Evolutionary conservation across 1,140 invertebrate genomes (phyloP), one percentile per base, ranked within the genome.

Genomic region (Elymnias hypermnestra): DNA sequence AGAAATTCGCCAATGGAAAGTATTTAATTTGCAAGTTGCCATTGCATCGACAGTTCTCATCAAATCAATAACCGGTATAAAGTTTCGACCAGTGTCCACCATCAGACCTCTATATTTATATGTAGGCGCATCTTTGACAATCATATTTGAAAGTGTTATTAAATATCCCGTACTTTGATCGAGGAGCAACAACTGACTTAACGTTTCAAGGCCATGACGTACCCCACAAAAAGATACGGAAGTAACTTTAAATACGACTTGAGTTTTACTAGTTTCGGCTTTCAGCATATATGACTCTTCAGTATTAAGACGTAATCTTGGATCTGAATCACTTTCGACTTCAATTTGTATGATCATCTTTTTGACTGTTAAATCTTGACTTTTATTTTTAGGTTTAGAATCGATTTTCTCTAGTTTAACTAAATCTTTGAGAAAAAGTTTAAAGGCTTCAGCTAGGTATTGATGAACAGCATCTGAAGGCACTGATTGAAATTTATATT

Each of bases 1-100:
- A 0, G 93, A 92, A 0, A 94, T 89, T 58, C 95, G 93, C 93
- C 93, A 95, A 72, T 95, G 94, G 26, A 96, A 90, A 2, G 93
- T 91, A 79, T 96, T 96, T 14, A 96, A 81, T 83, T 96, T 95
- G 29, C 89, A 89, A 31, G 90, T 87, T 0, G 91, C 89, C 90
- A 96, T 93, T 1, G 87, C 93, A 38, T 93, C 90, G 9, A 95
- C 78, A 0, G 92, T 92, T 40, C 90, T 85, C 59, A 91, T 88
- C 7, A 96, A 89, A 48, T 90, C 85, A 5, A 85, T 62, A 3
- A 94, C 61, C 0, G 92, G 89, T 47, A 94, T 89, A 62, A 90
- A 95, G 78, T 94, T 92, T 26, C 93, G 83, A 0, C 90, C 89
- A 0, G 93, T 94, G 63, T 95, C 94, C 14, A 95, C 63, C 86